Evolutionary conservation across 2,888 invertebrate genomes (phyloP).

Genomic region (Sialis lutaria): DNA sequence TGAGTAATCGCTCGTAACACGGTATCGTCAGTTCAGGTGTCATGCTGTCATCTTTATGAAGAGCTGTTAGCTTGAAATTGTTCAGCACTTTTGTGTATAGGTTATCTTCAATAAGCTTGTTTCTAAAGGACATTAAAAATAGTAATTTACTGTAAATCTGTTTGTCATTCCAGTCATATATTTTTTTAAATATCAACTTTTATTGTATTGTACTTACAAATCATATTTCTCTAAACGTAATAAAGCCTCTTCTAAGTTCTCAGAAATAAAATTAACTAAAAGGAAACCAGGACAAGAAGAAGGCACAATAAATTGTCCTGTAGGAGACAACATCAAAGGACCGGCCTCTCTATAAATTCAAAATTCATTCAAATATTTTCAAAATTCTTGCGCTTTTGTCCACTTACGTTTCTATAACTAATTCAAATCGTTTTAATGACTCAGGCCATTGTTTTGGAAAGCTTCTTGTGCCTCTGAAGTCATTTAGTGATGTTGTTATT

Average conservation of each 20-base stretch:
- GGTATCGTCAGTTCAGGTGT: constrained; percentile 79
- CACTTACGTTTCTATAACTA: constrained; percentile 78
- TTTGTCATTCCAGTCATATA: not conserved
- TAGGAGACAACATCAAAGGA: constrained; percentile 82
- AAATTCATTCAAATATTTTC: no score
- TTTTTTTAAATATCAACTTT: not conserved
- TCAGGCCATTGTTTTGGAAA: constrained; percentile 59
- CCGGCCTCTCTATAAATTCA: constrained; percentile 62
- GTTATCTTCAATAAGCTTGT: constrained; percentile 64
- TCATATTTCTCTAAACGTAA: constrained; percentile 54
- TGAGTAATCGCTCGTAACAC: constrained; percentile 57
- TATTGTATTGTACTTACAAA: constrained; percentile 34
- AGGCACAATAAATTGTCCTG: constrained; percentile 85
- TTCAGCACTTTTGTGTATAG: constrained; percentile 47
- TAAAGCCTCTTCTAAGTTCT: constrained; percentile 58
- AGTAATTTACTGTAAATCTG: no score
- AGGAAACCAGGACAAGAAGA: constrained; percentile 79
- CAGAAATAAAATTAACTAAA: constrained; percentile 65
- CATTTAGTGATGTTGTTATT: constrained; percentile 70
- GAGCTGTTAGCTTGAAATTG: constrained; percentile 47
- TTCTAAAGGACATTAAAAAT: constrained; percentile 26
- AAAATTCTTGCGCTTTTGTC: not conserved
- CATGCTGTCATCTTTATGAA: constrained; percentile 80
- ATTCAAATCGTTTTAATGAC: constrained; percentile 54
- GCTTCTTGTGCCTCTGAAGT: constrained; percentile 44